These are phyloP conservation scores for Halictus rubicundus DNA, from an alignment of 1,140 invertebrate species.

Conservation along the genomic window DNA sequence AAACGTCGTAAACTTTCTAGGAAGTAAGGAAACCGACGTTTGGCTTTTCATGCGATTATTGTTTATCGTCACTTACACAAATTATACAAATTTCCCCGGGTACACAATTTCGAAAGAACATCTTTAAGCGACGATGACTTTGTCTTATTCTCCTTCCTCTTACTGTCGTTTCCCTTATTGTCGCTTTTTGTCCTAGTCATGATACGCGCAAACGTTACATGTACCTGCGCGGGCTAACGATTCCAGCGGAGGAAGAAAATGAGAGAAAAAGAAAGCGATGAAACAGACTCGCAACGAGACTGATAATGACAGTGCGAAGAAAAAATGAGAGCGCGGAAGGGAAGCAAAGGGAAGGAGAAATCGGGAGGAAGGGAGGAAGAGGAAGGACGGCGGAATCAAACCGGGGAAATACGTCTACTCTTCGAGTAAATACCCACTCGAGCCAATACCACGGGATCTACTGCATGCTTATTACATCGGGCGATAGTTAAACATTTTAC, in stretches of 20 bases:
- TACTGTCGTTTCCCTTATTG: background rate
- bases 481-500: background rate
- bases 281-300: background rate
- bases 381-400: background rate
- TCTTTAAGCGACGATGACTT: background rate
- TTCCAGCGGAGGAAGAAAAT: background rate
- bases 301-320: background rate
- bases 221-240: background rate
- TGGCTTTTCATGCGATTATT: no score
- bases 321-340: no score
- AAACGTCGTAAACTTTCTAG: no score
- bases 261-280: background rate
- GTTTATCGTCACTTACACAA: constrained; percentile 2
- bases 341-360: background rate
- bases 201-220: background rate
- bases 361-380: background rate
- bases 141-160: no score
- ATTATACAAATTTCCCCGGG: background rate
- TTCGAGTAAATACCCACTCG: background rate
- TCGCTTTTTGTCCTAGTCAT: background rate
- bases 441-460: background rate
- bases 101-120: background rate
- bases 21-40: no score
- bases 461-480: background rate
- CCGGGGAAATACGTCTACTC: background rate